phyloP scores from a whole-genome alignment of 2,113 vertebrate species.

The Forbesichthys agassizii region DNA sequence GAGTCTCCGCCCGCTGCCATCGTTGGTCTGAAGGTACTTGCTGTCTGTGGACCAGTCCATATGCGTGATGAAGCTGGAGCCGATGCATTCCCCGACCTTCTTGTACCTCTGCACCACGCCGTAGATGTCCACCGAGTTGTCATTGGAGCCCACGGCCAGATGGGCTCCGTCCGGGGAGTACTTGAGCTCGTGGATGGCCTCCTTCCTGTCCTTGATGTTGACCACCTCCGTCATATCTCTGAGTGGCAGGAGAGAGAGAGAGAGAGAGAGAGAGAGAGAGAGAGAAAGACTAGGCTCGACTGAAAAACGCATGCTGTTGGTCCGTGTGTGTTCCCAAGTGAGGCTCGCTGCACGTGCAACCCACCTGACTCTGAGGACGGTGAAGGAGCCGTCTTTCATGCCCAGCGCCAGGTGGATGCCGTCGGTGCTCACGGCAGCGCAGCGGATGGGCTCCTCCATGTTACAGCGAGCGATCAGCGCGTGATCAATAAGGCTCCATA shows the following conservation, averaged over 20 bases:
- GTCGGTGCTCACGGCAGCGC: slow-evolving; percentile 92
- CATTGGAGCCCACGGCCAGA: slow-evolving; percentile 95
- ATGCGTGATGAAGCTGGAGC: slow-evolving; percentile 96
- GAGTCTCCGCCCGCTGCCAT: slow-evolving; percentile 88
- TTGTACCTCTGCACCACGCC: slow-evolving; percentile 93
- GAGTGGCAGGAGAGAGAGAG: slow-evolving; percentile 20
- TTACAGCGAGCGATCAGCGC: slow-evolving; percentile 97
- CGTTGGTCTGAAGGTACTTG: slow-evolving; percentile 94
- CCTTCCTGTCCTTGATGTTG: slow-evolving; percentile 98
- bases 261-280: not conserved
- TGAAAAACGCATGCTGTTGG: not conserved
- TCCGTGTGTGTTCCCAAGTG: not conserved
- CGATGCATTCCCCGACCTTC: slow-evolving; percentile 92
- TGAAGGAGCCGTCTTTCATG: slow-evolving; percentile 99
- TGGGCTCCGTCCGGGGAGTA: slow-evolving; percentile 94
- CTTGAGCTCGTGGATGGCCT: slow-evolving; percentile 97
- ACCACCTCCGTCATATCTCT: slow-evolving; percentile 99
- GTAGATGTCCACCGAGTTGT: slow-evolving; percentile 93
- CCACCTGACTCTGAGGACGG: slow-evolving; percentile 94
- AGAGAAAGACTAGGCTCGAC: slow-evolving; percentile 4
- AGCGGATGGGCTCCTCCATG: slow-evolving; percentile 97
- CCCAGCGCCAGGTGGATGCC: slow-evolving; percentile 96
- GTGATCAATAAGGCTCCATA: slow-evolving; percentile 98
- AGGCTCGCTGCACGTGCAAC: slow-evolving; percentile 17
- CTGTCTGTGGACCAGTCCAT: slow-evolving; percentile 98